phyloP scores from a whole-genome alignment of 2,113 vertebrate species.

The Megaceryle maxima region DNA sequence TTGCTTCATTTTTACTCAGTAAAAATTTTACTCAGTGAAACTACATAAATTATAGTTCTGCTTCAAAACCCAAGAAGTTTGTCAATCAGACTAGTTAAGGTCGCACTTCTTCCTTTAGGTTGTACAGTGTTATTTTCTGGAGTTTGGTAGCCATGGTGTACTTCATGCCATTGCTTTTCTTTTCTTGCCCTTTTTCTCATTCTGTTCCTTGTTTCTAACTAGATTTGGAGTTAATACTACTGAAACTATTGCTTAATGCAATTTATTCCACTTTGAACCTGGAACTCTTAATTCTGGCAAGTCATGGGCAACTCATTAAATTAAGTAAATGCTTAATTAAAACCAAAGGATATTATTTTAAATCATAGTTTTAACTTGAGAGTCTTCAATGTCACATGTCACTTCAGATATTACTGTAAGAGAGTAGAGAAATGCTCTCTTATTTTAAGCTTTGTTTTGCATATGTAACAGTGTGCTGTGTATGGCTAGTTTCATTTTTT shows the following conservation, averaged over 20 bases:
- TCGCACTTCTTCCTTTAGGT: background rate
- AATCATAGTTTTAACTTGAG: background rate
- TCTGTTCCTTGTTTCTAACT: background rate
- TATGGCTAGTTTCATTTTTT: background rate
- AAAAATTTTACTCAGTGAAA: background rate
- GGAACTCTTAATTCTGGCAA: background rate
- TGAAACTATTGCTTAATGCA: accelerated
- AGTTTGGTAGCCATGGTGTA: background rate
- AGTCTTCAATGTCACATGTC: background rate
- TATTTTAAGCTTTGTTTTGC: background rate
- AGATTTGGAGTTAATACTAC: background rate
- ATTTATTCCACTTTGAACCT: background rate
- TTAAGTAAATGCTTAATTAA: background rate
- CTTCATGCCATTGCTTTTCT: background rate
- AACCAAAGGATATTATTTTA: background rate
- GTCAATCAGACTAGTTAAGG: background rate
- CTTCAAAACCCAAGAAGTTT: background rate
- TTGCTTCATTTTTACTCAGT: background rate
- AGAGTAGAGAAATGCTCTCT: background rate
- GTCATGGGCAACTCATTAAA: background rate
- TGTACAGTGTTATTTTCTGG: background rate
- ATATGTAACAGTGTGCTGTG: background rate
- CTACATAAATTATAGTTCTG: background rate
- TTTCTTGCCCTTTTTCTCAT: background rate
- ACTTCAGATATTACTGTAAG: background rate